A percentile compares a stretch with the other conserved stretches of the same genome.
Conservation (phyloP, 2,113 vertebrate species). For the Prunella himalayana region DNA sequence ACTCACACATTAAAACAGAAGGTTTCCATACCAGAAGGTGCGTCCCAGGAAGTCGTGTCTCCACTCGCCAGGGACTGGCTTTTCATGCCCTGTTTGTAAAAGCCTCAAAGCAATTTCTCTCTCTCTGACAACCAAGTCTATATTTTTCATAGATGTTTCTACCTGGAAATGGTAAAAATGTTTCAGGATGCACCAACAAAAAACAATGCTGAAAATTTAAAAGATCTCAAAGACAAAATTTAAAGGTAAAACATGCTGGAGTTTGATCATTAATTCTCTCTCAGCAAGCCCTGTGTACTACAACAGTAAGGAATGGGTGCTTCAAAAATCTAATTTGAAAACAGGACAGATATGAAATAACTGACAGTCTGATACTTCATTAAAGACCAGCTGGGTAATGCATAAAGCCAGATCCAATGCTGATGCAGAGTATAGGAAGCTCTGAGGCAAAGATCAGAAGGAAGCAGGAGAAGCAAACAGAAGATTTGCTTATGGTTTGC, state of each 20-base stretch:
- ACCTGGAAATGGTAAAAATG: slow-evolving; percentile 70
- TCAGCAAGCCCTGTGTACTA: not conserved
- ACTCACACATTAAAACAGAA: no score
- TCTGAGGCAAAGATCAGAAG: not conserved
- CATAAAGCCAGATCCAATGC: not conserved
- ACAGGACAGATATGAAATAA: not conserved
- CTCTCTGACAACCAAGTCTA: slow-evolving; percentile 86
- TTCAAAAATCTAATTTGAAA: not conserved
- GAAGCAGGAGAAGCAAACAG: not conserved
- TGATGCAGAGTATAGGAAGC: not conserved
- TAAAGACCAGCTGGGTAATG: not conserved
- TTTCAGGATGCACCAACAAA: not conserved
- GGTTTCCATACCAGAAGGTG: slow-evolving; percentile 78
- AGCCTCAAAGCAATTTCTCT: slow-evolving; percentile 86
- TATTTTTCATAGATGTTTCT: slow-evolving; percentile 81
- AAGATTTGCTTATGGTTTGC: not conserved
- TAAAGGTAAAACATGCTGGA: not conserved
- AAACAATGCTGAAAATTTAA: not conserved
- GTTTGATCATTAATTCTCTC: not conserved
- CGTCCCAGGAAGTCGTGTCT: slow-evolving; percentile 85
- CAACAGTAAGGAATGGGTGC: not conserved
- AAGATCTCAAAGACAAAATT: not conserved
- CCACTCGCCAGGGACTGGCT: slow-evolving; percentile 85
- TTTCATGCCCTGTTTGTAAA: slow-evolving; percentile 91
- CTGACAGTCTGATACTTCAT: not conserved